Conservation (phyloP, 2,888 invertebrate genomes). For the Ctena decussata region DNA sequence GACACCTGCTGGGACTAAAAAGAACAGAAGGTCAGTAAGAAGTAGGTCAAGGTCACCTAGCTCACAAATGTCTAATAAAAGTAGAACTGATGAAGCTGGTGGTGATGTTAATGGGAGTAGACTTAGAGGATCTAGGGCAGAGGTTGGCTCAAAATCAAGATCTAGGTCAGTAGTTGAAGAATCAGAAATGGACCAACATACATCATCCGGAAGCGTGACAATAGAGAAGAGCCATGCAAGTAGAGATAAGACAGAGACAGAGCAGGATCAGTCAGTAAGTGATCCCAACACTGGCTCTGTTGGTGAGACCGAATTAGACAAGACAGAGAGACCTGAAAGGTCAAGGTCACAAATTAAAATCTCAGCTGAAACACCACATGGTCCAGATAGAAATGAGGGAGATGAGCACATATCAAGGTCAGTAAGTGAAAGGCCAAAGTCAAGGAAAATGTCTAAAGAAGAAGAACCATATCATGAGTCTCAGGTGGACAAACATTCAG, state of each 20-base stretch:
- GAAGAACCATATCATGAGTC: not conserved
- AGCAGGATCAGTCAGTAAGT: no score
- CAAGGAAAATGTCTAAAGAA: no score
- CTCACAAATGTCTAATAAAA: not conserved
- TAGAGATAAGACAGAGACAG: no score
- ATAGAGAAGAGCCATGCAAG: no score
- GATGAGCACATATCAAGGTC: not conserved
- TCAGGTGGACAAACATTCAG: not conserved
- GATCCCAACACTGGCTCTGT: no score
- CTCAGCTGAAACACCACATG: no score
- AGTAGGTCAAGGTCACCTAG: conserved; percentile 7
- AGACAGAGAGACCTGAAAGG: no score
- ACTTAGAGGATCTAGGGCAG: not conserved
- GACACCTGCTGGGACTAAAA: not conserved
- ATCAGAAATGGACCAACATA: not conserved
- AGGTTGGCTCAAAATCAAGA: not conserved
- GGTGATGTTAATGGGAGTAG: not conserved
- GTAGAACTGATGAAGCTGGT: not conserved
- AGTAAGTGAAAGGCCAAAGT: not conserved
- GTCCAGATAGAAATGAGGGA: no score
- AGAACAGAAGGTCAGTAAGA: not conserved
- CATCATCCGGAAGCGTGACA: not conserved
- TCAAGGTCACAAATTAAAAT: no score
- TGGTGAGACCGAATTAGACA: no score
- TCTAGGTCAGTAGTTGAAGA: not conserved